These are phyloP conservation scores for Dermochelys coriacea DNA, from an alignment of 2,797 vertebrate species.

Conservation along the genomic window DNA sequence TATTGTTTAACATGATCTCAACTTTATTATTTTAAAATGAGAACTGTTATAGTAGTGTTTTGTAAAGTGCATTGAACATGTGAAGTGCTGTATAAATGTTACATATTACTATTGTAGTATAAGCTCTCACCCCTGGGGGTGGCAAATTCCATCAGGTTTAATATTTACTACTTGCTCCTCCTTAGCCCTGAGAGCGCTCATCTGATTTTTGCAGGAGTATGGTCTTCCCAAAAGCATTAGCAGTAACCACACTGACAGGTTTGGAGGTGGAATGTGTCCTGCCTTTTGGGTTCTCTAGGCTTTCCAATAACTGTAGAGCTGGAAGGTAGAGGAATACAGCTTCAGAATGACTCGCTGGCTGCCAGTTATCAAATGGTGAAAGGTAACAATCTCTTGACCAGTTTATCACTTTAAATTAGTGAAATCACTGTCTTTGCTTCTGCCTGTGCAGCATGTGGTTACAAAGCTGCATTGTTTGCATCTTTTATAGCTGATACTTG, in stretches of 20 bases:
- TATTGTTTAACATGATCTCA: neutral
- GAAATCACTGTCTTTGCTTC: neutral
- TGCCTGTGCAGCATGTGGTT: neutral
- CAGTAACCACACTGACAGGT: neutral
- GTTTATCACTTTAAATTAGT: neutral
- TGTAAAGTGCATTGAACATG: neutral
- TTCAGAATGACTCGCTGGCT: neutral
- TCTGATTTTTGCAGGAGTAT: accelerated
- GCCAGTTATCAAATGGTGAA: neutral
- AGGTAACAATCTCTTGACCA: neutral
- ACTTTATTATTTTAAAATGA: neutral
- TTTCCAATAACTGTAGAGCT: neutral
- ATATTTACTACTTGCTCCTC: neutral
- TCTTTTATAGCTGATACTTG: neutral
- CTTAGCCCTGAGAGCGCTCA: neutral
- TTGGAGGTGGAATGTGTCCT: neutral
- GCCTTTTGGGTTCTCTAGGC: neutral
- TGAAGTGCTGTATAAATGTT: neutral
- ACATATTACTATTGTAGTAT: neutral
- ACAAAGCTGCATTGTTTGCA: neutral
- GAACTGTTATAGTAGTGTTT: neutral
- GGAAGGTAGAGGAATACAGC: neutral
- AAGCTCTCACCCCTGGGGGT: neutral
- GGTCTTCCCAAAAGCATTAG: neutral
- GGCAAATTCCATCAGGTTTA: neutral